phyloP scores from a whole-genome alignment of 2,113 vertebrate genomes.

The Pongo pygmaeus region DNA sequence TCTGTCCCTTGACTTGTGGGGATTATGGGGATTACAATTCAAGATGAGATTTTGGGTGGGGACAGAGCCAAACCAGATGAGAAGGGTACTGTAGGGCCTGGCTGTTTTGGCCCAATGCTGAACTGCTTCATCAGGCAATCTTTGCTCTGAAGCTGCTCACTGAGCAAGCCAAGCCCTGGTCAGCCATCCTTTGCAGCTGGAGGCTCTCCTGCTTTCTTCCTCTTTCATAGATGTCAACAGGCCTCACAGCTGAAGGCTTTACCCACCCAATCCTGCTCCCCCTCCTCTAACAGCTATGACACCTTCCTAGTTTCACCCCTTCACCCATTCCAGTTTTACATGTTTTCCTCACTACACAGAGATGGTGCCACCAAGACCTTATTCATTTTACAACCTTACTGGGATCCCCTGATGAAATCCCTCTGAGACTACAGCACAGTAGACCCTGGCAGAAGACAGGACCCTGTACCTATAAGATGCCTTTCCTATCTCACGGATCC shows the following conservation, averaged over 20 bases:
- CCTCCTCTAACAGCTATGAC: not conserved
- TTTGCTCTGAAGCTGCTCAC: not conserved
- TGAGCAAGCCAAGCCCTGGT: not conserved
- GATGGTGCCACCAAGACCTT: not conserved
- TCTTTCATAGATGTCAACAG: not conserved
- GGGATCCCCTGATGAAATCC: not conserved
- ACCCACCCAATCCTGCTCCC: not conserved
- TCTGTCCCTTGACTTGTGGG: no score
- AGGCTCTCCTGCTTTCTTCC: not conserved
- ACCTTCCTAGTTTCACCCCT: not conserved
- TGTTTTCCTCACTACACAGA: not conserved
- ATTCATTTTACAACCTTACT: not conserved
- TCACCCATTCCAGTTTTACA: not conserved
- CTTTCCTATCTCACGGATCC: not conserved
- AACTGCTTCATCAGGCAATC: not conserved
- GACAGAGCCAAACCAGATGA: no score
- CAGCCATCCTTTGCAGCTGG: not conserved
- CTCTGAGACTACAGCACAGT: no score
- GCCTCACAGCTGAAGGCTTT: not conserved
- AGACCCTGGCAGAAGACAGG: not conserved
- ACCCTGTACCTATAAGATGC: fast-evolving
- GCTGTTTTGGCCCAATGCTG: not conserved
- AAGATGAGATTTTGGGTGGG: no score
- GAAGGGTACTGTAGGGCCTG: not conserved
- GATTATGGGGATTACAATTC: no score